These are phyloP conservation scores for Psammodynastes pulverulentus DNA, from an alignment of 2,113 vertebrate species.

Conservation along the genomic window DNA sequence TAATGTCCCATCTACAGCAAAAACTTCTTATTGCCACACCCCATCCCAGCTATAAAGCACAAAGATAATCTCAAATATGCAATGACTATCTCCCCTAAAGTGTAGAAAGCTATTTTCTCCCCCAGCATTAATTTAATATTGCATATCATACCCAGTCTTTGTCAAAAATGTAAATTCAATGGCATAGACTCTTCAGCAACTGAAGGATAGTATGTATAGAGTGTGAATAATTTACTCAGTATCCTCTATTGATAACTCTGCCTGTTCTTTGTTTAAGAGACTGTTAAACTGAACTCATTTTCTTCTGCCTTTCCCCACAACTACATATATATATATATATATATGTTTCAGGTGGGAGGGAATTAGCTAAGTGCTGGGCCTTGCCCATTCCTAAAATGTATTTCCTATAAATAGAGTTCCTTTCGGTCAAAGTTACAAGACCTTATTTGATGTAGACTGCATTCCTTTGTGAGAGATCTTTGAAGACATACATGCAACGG, in stretches of 20 bases:
- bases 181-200: background rate
- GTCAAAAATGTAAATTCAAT: background rate
- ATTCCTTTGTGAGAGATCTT: background rate
- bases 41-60: background rate
- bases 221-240: background rate
- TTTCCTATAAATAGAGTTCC: background rate
- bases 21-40: background rate
- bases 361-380: background rate
- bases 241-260: background rate
- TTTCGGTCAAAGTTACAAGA: background rate
- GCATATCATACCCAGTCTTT: background rate
- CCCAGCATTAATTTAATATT: background rate
- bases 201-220: background rate
- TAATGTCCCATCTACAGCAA: background rate
- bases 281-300: background rate
- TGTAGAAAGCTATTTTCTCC: background rate
- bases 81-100: background rate
- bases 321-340: too few species aligned
- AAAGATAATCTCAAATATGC: background rate
- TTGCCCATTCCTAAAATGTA: background rate
- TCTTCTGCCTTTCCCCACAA: too few species aligned
- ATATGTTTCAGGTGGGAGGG: background rate
- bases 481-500: background rate
- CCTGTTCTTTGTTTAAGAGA: background rate
- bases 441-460: background rate